Evolutionary conservation across 2,888 invertebrate genomes (phyloP), one percentile per base, ranked within the genome.

Genomic region (Agapostemon virescens): DNA sequence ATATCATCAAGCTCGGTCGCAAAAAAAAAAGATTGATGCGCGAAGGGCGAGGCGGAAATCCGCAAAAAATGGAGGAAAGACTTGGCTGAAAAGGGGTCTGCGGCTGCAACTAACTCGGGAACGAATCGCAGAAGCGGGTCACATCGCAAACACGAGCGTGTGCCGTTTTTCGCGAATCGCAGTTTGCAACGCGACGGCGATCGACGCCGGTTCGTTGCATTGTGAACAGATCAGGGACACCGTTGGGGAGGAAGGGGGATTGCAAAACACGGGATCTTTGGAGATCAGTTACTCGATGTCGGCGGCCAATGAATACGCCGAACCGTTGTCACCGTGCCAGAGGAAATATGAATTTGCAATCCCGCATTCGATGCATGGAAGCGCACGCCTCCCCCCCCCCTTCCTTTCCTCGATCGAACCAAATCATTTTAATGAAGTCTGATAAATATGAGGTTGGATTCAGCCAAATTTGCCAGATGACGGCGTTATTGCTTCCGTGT

Each of bases 151-250:
- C 49, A 49, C 49, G 9, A 49, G 49, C 49, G 49, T 49, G 49
- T 49, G 49, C 49, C 49, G 49, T 49, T 49, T 49, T 49, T 49
- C 49, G n/a, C 49, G 80, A 83, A 74, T 84, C 87, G 77, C 83
- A 84, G 49, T n/a, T 49, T 49, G 49, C 49, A 23, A n/a, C n/a
- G n/a, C 49, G n/a, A 11, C 83, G 83, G 26, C 66, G 64, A 73
- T 84, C 74, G 69, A 33, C 17, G 69, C 49, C 49, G 69, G 61
- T 30, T 74, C 58, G 55, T 63, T 42, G 72, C 52, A 45, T 72
- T 30, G 38, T 23, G 58, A 58, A 55, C 26, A 23, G 17, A 58
- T 67, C 33, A n/a, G 23, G n/a, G n/a, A 4, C n/a, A 11, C 9
- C 49, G 2, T 33, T n/a, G n/a, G n/a, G n/a, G n/a, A n/a, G n/a